phyloP scores from a whole-genome alignment of 2,888 invertebrate genomes.

The Ashinkailepas kermadecensis region DNA sequence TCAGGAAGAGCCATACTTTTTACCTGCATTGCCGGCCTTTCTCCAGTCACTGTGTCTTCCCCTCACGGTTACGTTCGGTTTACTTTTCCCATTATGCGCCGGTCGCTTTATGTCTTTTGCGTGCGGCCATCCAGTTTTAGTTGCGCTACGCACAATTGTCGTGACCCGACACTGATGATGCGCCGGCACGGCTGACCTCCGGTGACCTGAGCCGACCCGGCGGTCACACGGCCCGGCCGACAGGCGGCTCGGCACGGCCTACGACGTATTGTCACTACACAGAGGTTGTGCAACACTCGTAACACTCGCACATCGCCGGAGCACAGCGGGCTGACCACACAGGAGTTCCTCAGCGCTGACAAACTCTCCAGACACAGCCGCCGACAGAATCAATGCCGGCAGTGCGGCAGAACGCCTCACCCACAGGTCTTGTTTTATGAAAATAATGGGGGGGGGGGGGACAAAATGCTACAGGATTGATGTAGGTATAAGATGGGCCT shows the following conservation, averaged over 20 bases:
- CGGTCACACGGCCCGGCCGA: neutral
- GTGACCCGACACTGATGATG: neutral
- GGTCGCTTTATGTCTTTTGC: conserved; percentile 1
- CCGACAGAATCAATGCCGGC: too few species aligned
- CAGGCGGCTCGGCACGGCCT: neutral
- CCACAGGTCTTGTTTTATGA: too few species aligned
- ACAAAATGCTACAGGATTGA: too few species aligned
- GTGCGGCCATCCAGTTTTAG: neutral
- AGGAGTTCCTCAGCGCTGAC: too few species aligned
- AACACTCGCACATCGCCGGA: too few species aligned
- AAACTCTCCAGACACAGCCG: too few species aligned
- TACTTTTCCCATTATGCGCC: conserved; percentile 17
- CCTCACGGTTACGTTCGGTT: neutral
- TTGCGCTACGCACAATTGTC: conserved; percentile 12
- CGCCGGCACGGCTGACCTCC: neutral
- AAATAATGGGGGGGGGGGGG: too few species aligned
- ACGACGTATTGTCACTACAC: neutral
- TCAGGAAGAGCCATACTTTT: neutral
- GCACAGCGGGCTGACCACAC: too few species aligned
- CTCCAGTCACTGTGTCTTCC: neutral
- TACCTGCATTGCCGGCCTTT: neutral
- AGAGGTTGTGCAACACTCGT: too few species aligned
- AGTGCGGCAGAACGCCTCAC: too few species aligned
- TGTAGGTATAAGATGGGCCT: too few species aligned
- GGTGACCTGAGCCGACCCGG: neutral